Evolutionary conservation across 2,888 invertebrate species (phyloP).

Genomic region (Melolontha melolontha): DNA sequence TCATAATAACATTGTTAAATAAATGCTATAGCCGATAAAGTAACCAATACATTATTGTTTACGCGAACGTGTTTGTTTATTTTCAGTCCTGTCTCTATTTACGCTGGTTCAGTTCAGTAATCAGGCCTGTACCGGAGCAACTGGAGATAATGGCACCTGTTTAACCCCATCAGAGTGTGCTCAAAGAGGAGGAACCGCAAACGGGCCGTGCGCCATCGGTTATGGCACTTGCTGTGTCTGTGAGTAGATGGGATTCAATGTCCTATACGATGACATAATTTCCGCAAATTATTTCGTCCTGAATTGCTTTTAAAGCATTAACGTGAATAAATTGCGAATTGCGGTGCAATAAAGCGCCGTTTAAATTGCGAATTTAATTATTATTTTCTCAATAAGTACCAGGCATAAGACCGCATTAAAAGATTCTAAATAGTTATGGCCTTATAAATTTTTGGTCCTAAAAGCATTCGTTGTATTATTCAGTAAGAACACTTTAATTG

Average conservation of each 20-base stretch:
- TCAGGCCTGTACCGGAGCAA: constrained; percentile 79
- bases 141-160: constrained; percentile 87
- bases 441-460: no score
- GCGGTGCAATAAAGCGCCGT: neutral
- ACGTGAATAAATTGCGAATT: constrained; percentile 5
- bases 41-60: neutral
- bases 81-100: constrained; percentile 82
- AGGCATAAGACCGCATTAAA: neutral
- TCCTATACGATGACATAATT: constrained; percentile 13
- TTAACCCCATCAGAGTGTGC: constrained; percentile 79
- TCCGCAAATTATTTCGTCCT: constrained; percentile 14
- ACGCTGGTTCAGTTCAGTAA: constrained; percentile 84
- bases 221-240: constrained; percentile 83
- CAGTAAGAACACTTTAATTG: no score
- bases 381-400: neutral
- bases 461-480: no score
- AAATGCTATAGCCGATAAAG: no score
- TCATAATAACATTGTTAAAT: no score
- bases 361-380: constrained; percentile 1
- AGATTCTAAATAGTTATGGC: constrained; percentile 9
- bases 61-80: constrained; percentile 4
- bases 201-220: constrained; percentile 84
- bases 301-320: constrained; percentile 19
- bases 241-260: constrained; percentile 64
- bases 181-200: constrained; percentile 77